Evolutionary conservation across 1,140 invertebrate species (phyloP).

Genomic region (Dendrolimus kikuchii): DNA sequence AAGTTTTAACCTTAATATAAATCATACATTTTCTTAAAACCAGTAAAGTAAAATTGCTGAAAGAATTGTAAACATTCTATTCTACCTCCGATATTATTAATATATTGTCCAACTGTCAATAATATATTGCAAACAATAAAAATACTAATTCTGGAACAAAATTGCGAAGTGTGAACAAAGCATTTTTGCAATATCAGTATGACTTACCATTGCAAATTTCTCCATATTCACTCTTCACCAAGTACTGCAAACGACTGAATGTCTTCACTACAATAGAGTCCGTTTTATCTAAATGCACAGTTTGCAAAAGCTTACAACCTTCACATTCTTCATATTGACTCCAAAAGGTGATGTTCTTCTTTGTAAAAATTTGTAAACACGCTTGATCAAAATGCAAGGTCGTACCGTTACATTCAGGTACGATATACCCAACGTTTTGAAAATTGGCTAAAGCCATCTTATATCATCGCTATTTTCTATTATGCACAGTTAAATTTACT

Average conservation of each 20-base stretch:
- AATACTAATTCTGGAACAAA: too few species aligned
- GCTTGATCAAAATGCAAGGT: slow-evolving; percentile 50
- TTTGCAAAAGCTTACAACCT: slow-evolving; percentile 44
- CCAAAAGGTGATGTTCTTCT: slow-evolving; percentile 39
- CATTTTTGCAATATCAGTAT: slow-evolving; percentile 3
- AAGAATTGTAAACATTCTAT: too few species aligned
- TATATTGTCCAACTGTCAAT: too few species aligned
- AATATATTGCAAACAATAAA: too few species aligned
- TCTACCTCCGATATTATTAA: too few species aligned
- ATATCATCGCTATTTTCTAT: too few species aligned
- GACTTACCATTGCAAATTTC: slow-evolving; percentile 56
- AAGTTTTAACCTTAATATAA: too few species aligned
- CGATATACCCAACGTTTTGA: slow-evolving; percentile 48
- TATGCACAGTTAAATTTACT: too few species aligned
- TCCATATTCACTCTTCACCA: slow-evolving; percentile 32
- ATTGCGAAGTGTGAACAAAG: neutral
- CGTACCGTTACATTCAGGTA: slow-evolving; percentile 39
- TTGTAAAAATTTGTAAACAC: slow-evolving; percentile 50
- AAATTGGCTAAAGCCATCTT: slow-evolving; percentile 43
- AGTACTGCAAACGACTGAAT: slow-evolving; percentile 44
- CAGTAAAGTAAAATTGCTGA: too few species aligned
- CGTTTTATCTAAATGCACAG: slow-evolving; percentile 22
- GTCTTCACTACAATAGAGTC: slow-evolving; percentile 40
- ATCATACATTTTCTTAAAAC: too few species aligned
- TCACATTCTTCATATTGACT: slow-evolving; percentile 60